These are phyloP conservation scores for Oncorhynchus nerka DNA, from an alignment of 2,113 vertebrate genomes.

Conservation along the genomic window DNA sequence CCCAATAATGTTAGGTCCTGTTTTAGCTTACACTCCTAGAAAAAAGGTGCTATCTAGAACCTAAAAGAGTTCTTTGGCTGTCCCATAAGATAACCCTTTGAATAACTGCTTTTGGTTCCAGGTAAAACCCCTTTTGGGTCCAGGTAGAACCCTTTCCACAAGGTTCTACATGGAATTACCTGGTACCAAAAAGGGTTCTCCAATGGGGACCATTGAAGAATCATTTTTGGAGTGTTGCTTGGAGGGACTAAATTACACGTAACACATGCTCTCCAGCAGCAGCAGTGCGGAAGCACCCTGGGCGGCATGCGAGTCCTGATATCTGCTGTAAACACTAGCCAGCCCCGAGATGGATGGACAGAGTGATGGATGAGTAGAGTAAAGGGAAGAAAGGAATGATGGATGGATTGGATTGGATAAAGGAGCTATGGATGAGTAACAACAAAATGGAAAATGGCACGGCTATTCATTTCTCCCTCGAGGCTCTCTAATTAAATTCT, in stretches of 20 bases:
- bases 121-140: no score
- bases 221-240: not conserved
- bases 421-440: conserved; percentile 40
- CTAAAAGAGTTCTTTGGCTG: no score
- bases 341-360: conserved; percentile 30
- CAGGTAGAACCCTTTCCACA: no score
- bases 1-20: not conserved
- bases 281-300: not conserved
- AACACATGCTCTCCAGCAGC: not conserved
- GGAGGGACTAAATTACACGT: not conserved
- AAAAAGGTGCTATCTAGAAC: no score
- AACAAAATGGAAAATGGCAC: conserved; percentile 42
- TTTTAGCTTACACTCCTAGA: not conserved
- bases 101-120: no score
- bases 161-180: no score
- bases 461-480: conserved; percentile 27
- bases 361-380: conserved; percentile 44
- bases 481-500: conserved; percentile 25
- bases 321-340: conserved; percentile 16
- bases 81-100: no score
- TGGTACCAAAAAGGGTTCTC: no score
- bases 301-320: conserved; percentile 32
- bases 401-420: conserved; percentile 38
- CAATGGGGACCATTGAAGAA: no score
- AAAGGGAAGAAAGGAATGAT: conserved; percentile 43